Evolutionary conservation across 2,888 invertebrate species (phyloP).

Genomic region (Sussaba pulchella): DNA sequence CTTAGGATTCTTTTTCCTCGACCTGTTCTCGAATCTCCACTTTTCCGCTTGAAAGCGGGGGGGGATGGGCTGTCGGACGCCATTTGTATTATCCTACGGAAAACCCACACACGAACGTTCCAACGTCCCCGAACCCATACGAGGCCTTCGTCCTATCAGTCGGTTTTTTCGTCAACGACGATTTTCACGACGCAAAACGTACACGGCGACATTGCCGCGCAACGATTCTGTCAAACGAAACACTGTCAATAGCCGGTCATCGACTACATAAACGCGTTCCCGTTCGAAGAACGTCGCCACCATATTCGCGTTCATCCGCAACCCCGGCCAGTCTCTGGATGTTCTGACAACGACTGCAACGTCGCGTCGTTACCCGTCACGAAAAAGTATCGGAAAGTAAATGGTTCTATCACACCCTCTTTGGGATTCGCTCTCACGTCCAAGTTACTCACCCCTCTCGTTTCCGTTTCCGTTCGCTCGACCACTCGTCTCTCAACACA

Average conservation of each 20-base stretch:
- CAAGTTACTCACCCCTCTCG: constrained; percentile 34
- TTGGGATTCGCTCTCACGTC: constrained; percentile 6
- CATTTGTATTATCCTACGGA: constrained; percentile 60
- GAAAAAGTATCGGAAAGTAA: constrained; percentile 23
- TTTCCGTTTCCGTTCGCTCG: constrained; percentile 37
- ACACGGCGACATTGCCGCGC: too few relatives aligned
- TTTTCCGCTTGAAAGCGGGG: constrained; percentile 48
- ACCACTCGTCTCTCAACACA: constrained; percentile 33
- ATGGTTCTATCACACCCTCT: constrained; percentile 37
- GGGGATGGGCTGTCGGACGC: constrained; percentile 39
- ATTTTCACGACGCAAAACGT: not conserved
- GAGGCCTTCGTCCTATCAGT: constrained; percentile 13
- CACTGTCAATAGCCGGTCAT: constrained; percentile 4
- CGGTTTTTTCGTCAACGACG: constrained; percentile 13
- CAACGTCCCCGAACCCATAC: not conserved
- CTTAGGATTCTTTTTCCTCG: constrained; percentile 8
- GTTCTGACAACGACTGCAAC: not conserved
- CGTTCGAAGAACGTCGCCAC: not conserved
- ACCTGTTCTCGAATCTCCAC: constrained; percentile 40
- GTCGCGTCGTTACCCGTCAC: not conserved
- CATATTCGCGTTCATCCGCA: not conserved
- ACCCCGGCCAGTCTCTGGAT: not conserved
- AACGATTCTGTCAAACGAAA: constrained; percentile 6
- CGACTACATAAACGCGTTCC: not conserved
- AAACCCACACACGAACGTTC: constrained; percentile 35